Percentiles rank a stretch among this genome's conserved stretches.
These are phyloP conservation scores for Hydrolagus colliei DNA, from an alignment of 2,797 vertebrate species.

Conservation along the genomic window DNA sequence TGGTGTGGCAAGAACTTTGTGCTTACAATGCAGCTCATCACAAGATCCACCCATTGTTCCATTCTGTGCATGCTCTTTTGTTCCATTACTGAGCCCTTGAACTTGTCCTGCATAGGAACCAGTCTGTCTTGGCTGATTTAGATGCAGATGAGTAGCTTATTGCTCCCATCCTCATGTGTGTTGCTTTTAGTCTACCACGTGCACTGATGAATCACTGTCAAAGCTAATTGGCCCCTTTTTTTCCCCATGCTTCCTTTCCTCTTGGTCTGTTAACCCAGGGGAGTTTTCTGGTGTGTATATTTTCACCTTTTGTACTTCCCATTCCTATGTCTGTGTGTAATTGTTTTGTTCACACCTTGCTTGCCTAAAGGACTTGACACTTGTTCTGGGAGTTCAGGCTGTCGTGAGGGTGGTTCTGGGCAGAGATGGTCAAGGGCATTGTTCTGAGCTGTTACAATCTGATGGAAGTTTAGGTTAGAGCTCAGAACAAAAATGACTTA, in stretches of 20 bases:
- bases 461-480: too few species aligned
- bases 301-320: constrained; percentile 33
- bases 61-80: not conserved
- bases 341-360: too few species aligned
- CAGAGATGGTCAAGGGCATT: too few species aligned
- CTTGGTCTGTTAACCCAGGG: constrained; percentile 69
- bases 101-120: not conserved
- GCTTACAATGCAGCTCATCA: not conserved
- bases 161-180: not conserved
- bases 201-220: not conserved
- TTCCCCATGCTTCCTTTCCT: constrained; percentile 56
- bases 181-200: not conserved
- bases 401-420: too few species aligned
- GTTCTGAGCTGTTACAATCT: too few species aligned
- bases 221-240: constrained; percentile 61
- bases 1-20: not conserved
- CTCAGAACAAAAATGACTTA: too few species aligned
- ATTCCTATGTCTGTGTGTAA: not conserved
- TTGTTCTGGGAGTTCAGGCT: too few species aligned
- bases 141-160: not conserved
- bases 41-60: not conserved
- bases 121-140: too few species aligned
- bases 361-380: too few species aligned
- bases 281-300: constrained; percentile 92
- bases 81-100: not conserved